Percentiles rank a stretch among this genome's conserved stretches.
Evolutionary conservation across 2,888 invertebrate genomes (phyloP).

Genomic region (Salpingus planirostris): DNA sequence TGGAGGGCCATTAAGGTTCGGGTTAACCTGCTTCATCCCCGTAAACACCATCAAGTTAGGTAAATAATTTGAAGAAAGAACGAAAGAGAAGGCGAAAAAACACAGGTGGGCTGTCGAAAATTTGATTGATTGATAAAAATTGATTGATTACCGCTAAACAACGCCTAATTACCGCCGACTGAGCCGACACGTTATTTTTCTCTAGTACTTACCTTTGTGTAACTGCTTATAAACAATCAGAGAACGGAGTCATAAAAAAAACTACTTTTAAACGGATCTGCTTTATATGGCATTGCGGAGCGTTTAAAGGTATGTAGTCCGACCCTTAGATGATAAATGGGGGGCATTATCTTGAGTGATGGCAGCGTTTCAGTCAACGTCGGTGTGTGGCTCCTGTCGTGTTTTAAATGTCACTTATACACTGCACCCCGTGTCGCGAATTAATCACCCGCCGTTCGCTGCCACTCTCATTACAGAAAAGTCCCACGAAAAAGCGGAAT

Average conservation of each 20-base stretch:
- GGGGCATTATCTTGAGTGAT: slow-evolving; percentile 35
- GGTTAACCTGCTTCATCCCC: slow-evolving; percentile 17
- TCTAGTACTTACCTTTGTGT: no score
- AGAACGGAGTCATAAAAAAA: no score
- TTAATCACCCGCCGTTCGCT: slow-evolving; percentile 20
- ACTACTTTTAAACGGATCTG: no score
- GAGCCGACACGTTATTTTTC: no score
- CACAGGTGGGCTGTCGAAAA: slow-evolving; percentile 23
- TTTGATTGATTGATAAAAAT: slow-evolving; percentile 27
- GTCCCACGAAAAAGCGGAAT: no score
- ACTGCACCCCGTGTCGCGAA: slow-evolving; percentile 22
- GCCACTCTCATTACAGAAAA: slow-evolving; percentile 15
- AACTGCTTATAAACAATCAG: no score
- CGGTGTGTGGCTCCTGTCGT: slow-evolving; percentile 31
- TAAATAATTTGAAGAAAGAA: slow-evolving; percentile 15
- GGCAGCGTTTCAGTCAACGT: slow-evolving; percentile 35
- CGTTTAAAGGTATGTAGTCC: no score
- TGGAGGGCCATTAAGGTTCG: slow-evolving; percentile 25
- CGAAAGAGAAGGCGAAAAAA: no score
- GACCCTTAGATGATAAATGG: slow-evolving; percentile 26
- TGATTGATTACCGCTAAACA: slow-evolving; percentile 30
- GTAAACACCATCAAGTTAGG: slow-evolving; percentile 12
- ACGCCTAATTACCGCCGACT: slow-evolving; percentile 25
- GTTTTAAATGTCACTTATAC: slow-evolving; percentile 31
- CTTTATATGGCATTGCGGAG: no score